phyloP scores from a whole-genome alignment of 2,797 vertebrate species.

The Pelobates cultripes region DNA sequence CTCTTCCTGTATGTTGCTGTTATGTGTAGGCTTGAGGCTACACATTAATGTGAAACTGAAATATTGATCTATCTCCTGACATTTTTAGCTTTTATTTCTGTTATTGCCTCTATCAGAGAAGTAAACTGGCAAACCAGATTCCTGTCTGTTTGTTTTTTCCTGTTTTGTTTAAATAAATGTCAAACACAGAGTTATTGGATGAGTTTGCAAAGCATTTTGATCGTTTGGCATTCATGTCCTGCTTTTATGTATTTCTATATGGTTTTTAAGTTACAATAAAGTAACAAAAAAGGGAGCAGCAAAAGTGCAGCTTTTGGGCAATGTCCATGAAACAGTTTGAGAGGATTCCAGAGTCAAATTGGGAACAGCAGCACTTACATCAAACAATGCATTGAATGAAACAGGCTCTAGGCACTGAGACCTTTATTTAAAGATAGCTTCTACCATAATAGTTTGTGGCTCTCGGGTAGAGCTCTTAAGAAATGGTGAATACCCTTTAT shows the following conservation, averaged over 20 bases:
- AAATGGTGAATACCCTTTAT: background rate
- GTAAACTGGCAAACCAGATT: slow-evolving; percentile 1
- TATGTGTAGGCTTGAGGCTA: slow-evolving; percentile 49
- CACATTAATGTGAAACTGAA: slow-evolving; percentile 50
- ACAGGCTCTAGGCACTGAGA: slow-evolving; percentile 9
- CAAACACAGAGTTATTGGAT: slow-evolving; percentile 10
- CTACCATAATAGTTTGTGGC: background rate
- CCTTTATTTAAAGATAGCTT: slow-evolving; percentile 6
- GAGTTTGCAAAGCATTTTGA: slow-evolving; percentile 1
- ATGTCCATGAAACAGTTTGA: slow-evolving; percentile 27
- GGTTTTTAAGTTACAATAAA: slow-evolving; percentile 18
- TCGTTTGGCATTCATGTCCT: slow-evolving; percentile 10
- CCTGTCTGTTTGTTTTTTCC: slow-evolving; percentile 32
- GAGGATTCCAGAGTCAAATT: slow-evolving; percentile 17
- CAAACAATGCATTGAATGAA: slow-evolving; percentile 22
- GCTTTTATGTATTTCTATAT: slow-evolving; percentile 11
- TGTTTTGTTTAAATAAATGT: slow-evolving; percentile 46
- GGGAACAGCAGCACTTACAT: slow-evolving; percentile 22
- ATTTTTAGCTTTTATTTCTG: slow-evolving; percentile 51
- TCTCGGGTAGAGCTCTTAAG: background rate
- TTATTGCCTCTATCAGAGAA: slow-evolving; percentile 34
- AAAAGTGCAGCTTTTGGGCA: slow-evolving; percentile 22
- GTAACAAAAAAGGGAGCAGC: background rate
- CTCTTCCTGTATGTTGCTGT: slow-evolving; percentile 39
- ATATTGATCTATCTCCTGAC: slow-evolving; percentile 55